Evolutionary conservation across 2,113 vertebrate genomes (phyloP).

Genomic region (Rhizomys pruinosus): DNA sequence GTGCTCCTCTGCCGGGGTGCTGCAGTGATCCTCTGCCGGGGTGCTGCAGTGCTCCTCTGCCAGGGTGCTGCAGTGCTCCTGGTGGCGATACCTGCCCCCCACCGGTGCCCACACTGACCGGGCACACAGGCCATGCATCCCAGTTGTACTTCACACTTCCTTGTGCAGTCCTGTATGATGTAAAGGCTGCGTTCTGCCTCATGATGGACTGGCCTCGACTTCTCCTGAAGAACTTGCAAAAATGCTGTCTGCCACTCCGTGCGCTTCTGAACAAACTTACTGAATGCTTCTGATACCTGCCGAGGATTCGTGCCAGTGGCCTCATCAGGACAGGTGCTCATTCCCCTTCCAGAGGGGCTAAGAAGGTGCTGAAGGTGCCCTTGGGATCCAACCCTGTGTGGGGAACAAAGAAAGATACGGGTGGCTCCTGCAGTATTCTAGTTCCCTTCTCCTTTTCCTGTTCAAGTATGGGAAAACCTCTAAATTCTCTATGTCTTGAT

Average conservation of each 20-base stretch:
- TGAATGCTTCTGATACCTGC: constrained; percentile 3
- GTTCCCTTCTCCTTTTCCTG: not conserved
- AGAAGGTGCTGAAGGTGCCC: not conserved
- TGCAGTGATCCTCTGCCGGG: not conserved
- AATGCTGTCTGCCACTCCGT: not conserved
- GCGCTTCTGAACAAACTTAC: not conserved
- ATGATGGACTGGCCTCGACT: too few species aligned
- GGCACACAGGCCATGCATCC: not conserved
- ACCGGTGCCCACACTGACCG: not conserved
- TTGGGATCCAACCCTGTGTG: not conserved
- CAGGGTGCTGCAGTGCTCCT: not conserved
- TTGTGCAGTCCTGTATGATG: not conserved
- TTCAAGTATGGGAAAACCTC: not conserved
- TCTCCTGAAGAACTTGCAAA: not conserved
- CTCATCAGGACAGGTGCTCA: not conserved
- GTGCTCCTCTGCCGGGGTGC: not conserved
- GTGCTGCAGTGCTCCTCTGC: not conserved
- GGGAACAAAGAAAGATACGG: not conserved
- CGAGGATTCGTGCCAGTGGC: not conserved
- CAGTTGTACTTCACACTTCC: not conserved
- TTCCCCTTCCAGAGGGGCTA: not conserved
- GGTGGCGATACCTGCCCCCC: not conserved
- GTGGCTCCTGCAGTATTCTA: not conserved
- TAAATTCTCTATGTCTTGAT: not conserved
- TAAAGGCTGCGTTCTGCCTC: not conserved